Evolutionary conservation across 2,888 invertebrate species (phyloP).

Genomic region (Acrobasis repandana): DNA sequence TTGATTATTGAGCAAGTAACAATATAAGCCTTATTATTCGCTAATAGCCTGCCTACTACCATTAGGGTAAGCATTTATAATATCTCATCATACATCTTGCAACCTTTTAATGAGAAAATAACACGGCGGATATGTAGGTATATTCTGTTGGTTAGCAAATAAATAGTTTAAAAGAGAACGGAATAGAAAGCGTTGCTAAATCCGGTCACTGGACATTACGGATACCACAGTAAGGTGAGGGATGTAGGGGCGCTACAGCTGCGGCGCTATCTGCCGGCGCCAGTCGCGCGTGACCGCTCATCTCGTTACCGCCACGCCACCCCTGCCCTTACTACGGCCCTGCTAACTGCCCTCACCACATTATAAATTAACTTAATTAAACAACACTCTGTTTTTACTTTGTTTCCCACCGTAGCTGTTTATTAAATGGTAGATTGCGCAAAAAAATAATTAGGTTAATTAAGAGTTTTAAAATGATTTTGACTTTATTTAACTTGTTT

Average conservation of each 20-base stretch:
- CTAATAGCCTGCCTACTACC: background rate
- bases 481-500: background rate
- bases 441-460: constrained; percentile 10
- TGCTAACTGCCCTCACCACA: constrained; percentile 30
- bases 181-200: constrained; percentile 20
- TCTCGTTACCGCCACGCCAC: constrained; percentile 55
- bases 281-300: constrained; percentile 73
- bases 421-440: background rate
- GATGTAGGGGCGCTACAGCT: constrained; percentile 24
- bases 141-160: background rate
- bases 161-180: background rate
- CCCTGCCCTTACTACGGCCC: constrained; percentile 32
- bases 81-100: background rate
- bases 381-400: constrained; percentile 19
- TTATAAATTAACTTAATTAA: constrained; percentile 57
- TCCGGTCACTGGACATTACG: constrained; percentile 7
- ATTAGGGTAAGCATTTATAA: too few relatives aligned
- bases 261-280: constrained; percentile 52
- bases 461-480: background rate
- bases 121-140: too few relatives aligned
- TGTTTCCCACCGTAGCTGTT: constrained; percentile 8
- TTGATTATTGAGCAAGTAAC: constrained; percentile 7
- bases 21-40: background rate
- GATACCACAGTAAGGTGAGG: constrained; percentile 22
- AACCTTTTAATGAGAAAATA: too few relatives aligned